These are phyloP conservation scores for Temnothorax longispinosus DNA, from an alignment of 1,140 invertebrate genomes.

Conservation along the genomic window DNA sequence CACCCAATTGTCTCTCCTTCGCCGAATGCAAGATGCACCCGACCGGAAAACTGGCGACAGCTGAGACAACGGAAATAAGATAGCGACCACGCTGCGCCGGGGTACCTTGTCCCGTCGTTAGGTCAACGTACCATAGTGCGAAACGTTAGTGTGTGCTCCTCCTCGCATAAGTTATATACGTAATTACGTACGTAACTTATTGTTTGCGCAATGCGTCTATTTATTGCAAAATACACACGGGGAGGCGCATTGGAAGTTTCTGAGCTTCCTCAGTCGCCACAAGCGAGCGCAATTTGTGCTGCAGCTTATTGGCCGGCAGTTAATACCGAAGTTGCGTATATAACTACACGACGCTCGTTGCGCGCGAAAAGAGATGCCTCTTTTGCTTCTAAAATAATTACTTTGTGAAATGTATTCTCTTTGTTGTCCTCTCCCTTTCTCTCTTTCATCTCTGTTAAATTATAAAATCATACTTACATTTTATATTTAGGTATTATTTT, in stretches of 20 bases:
- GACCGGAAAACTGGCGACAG: conserved; percentile 71
- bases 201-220: conserved; percentile 43
- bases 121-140: conserved; percentile 15
- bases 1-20: conserved; percentile 48
- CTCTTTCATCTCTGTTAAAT: not conserved
- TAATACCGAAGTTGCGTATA: conserved; percentile 35
- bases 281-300: conserved; percentile 32
- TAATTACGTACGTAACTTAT: conserved; percentile 54
- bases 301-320: conserved; percentile 50
- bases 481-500: not conserved
- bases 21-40: not conserved
- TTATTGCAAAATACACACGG: conserved; percentile 56
- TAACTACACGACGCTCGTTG: conserved; percentile 15
- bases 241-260: conserved; percentile 37
- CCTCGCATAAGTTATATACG: conserved; percentile 33
- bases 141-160: conserved; percentile 1
- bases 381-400: conserved; percentile 26
- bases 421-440: not conserved
- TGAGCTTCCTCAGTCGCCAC: conserved; percentile 27
- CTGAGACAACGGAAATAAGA: conserved; percentile 77
- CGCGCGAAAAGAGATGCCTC: not conserved
- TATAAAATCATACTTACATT: not conserved
- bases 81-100: conserved; percentile 33
- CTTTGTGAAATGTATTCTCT: not conserved
- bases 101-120: conserved; percentile 33